These are phyloP conservation scores for Cerceris ruficornis DNA, from an alignment of 2,888 invertebrate genomes.

Conservation along the genomic window DNA sequence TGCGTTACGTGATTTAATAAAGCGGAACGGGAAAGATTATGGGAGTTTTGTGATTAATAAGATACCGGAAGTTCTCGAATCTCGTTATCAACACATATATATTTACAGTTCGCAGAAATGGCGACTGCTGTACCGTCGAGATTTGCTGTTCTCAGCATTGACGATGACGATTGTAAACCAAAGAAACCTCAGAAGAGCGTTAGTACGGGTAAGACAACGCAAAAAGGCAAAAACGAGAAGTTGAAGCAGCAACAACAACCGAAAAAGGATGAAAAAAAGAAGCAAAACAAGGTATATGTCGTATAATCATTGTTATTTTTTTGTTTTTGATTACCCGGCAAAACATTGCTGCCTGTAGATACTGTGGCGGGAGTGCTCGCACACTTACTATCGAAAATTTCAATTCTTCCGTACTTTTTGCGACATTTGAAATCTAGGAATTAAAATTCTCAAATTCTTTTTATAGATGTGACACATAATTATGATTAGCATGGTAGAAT, in stretches of 20 bases:
- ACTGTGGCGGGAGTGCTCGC: slow-evolving; percentile 40
- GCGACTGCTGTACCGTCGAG: slow-evolving; percentile 87
- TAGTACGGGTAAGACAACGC: slow-evolving; percentile 61
- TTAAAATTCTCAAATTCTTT: too few species aligned
- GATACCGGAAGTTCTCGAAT: slow-evolving; percentile 57
- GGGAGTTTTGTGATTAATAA: slow-evolving; percentile 10
- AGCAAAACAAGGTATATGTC: slow-evolving; percentile 73
- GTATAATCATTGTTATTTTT: slow-evolving; percentile 43
- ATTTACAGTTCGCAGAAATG: slow-evolving; percentile 80
- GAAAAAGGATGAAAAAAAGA: slow-evolving; percentile 77
- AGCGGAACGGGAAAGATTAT: not conserved
- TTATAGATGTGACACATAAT: too few species aligned
- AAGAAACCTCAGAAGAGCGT: slow-evolving; percentile 81
- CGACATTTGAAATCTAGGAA: too few species aligned
- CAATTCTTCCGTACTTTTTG: not conserved
- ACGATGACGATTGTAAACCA: slow-evolving; percentile 86
- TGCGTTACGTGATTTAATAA: not conserved
- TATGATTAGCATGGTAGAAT: too few species aligned
- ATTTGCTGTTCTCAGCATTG: slow-evolving; percentile 89
- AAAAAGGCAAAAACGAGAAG: slow-evolving; percentile 77
- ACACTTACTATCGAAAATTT: slow-evolving; percentile 24
- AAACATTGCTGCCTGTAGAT: slow-evolving; percentile 28
- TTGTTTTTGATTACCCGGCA: slow-evolving; percentile 63
- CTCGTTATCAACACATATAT: slow-evolving; percentile 47
- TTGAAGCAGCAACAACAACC: slow-evolving; percentile 66